phyloP scores from a whole-genome alignment of 53 echinoderm and acorn worm genomes.

The Pentamera pediparva region DNA sequence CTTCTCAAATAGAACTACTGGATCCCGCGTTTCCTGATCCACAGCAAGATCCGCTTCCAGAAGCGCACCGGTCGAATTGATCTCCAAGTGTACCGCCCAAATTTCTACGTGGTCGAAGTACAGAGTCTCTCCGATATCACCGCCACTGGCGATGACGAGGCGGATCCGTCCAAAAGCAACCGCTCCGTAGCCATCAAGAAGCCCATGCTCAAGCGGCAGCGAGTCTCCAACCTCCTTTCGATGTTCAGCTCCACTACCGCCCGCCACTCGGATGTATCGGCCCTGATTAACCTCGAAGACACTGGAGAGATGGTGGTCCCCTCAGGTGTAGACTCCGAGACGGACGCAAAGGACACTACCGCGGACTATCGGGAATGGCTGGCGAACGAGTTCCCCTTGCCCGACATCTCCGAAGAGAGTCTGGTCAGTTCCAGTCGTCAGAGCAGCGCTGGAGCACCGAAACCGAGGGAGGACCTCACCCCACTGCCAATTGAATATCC shows the following conservation, averaged over 20 bases:
- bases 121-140: constrained; percentile 72
- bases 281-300: constrained; percentile 82
- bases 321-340: constrained; percentile 9
- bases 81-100: constrained; percentile 54
- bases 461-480: not conserved
- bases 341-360: constrained; percentile 19
- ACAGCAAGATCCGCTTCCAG: constrained; percentile 58
- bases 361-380: constrained; percentile 52
- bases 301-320: constrained; percentile 50
- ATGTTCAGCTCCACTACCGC: constrained; percentile 87
- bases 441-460: constrained; percentile 31
- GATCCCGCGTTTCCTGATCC: constrained; percentile 81
- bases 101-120: constrained; percentile 67
- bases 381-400: constrained; percentile 78
- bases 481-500: constrained; percentile 2
- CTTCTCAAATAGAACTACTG: constrained; percentile 99
- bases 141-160: not conserved
- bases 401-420: constrained; percentile 81
- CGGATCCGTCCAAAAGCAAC: not conserved
- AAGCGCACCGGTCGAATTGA: constrained; percentile 24
- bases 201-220: constrained; percentile 59
- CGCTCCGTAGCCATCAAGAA: constrained; percentile 44
- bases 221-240: constrained; percentile 78
- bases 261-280: constrained; percentile 66
- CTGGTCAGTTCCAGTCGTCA: constrained; percentile 2